Percentiles rank a stretch among this genome's conserved stretches.
These are phyloP conservation scores for Sphaeridia pumilis DNA, from an alignment of 2,888 invertebrate genomes.

Conservation along the genomic window DNA sequence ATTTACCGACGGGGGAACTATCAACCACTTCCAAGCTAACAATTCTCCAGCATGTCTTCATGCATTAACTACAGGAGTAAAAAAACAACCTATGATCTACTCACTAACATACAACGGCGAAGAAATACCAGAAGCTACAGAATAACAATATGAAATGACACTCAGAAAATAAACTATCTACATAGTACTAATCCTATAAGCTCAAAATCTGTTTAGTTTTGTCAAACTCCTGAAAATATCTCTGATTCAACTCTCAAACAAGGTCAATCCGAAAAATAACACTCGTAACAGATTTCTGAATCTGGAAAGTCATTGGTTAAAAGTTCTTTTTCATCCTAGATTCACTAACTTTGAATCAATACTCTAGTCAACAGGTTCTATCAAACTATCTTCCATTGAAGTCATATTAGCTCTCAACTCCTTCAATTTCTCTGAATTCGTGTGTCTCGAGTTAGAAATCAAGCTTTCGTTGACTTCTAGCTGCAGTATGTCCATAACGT, in stretches of 20 bases:
- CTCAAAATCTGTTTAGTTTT: not conserved
- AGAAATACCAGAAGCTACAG: slow-evolving; percentile 31
- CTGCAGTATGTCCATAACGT: slow-evolving; percentile 18
- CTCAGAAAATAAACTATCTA: not conserved
- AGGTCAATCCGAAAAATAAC: too few species aligned
- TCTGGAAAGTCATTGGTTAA: too few species aligned
- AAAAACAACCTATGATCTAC: slow-evolving; percentile 33
- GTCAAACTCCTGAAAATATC: not conserved
- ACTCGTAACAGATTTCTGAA: too few species aligned
- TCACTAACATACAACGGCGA: slow-evolving; percentile 32
- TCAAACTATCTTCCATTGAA: too few species aligned
- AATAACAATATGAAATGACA: too few species aligned
- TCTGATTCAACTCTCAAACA: not conserved
- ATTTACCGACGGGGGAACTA: slow-evolving; percentile 73
- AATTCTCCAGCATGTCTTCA: slow-evolving; percentile 38
- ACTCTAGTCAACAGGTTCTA: too few species aligned
- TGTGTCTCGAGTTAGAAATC: slow-evolving; percentile 6
- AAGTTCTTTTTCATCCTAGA: too few species aligned
- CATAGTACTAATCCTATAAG: not conserved
- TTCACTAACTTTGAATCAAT: too few species aligned
- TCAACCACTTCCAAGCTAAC: slow-evolving; percentile 60
- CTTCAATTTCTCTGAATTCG: not conserved
- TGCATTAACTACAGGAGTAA: slow-evolving; percentile 28
- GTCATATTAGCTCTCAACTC: too few species aligned
- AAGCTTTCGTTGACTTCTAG: slow-evolving; percentile 25